Percentiles rank a stretch among this genome's conserved stretches.
phyloP scores from a whole-genome alignment of 1,140 invertebrate species.

The Megalonaias nervosa region DNA sequence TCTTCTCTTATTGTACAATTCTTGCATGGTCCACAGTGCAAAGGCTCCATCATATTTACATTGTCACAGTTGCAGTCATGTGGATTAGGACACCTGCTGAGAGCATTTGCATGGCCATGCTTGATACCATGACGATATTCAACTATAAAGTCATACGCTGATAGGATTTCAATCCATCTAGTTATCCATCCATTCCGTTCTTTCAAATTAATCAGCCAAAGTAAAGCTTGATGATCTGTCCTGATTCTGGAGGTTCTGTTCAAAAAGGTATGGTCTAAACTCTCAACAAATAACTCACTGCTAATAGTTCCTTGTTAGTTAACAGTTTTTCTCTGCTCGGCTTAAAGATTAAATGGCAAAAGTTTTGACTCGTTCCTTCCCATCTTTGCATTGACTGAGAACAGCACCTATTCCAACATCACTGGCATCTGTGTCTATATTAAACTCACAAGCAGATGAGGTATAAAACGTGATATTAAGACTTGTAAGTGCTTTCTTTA shows the following conservation, averaged over 20 bases:
- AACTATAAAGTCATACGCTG: no score
- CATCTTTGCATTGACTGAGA: constrained; percentile 51
- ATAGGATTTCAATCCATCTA: no score
- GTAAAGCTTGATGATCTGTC: constrained; percentile 26
- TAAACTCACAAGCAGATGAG: constrained; percentile 38
- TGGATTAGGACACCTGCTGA: background rate
- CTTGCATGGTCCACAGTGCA: no score
- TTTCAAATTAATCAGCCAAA: constrained; percentile 36
- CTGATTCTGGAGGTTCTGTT: constrained; percentile 24
- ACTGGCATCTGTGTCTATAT: constrained; percentile 51
- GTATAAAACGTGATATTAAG: constrained; percentile 1
- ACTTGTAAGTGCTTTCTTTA: constrained; percentile 28
- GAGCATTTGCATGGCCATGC: no score
- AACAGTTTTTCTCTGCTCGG: no score
- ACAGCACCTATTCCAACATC: constrained; percentile 53
- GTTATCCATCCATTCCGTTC: constrained; percentile 36
- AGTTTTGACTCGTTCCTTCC: constrained; percentile 39
- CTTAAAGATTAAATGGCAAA: no score
- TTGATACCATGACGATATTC: no score
- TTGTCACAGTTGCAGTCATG: background rate
- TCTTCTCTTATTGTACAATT: no score
- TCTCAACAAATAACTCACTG: constrained; percentile 10
- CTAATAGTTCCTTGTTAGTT: no score
- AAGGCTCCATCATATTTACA: no score
- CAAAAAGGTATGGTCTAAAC: constrained; percentile 31